Percentiles rank a stretch among this genome's conserved stretches.
Evolutionary conservation across 2,888 invertebrate genomes (phyloP).

Genomic region (Scrobipalpa costella): DNA sequence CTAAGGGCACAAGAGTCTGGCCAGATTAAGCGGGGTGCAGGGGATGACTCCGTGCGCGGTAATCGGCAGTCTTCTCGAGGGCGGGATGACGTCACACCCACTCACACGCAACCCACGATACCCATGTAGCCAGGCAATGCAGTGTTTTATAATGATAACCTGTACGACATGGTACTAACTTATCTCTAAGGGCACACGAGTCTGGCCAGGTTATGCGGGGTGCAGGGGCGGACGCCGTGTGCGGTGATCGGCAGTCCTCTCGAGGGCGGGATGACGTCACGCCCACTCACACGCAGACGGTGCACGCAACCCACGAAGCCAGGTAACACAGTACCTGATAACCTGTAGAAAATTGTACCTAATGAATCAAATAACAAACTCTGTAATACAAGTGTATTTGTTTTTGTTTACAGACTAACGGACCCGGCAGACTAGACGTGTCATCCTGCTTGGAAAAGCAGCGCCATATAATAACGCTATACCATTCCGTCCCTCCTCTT

Average conservation of each 20-base stretch:
- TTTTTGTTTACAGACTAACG: no score
- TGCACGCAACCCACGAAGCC: constrained; percentile 93
- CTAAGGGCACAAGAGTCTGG: constrained; percentile 32
- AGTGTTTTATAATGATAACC: constrained; percentile 88
- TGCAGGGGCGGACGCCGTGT: constrained; percentile 66
- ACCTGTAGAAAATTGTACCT: no score
- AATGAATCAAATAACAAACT: constrained; percentile 1
- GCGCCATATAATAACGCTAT: no score
- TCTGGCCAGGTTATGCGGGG: constrained; percentile 67
- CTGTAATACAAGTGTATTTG: no score
- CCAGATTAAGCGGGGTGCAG: constrained; percentile 70
- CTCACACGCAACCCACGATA: constrained; percentile 84
- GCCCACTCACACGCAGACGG: constrained; percentile 84
- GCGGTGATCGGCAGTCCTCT: constrained; percentile 71
- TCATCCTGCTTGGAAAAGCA: no score
- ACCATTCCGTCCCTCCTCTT: no score
- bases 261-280: constrained; percentile 80
- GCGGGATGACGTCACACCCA: constrained; percentile 80
- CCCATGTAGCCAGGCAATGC: constrained; percentile 89
- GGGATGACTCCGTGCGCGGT: constrained; percentile 61
- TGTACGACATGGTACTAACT: constrained; percentile 63
- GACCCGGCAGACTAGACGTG: no score
- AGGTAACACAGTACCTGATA: constrained; percentile 86
- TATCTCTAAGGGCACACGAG: constrained; percentile 61
- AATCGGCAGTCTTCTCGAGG: constrained; percentile 75